Percentiles rank a stretch among this genome's conserved stretches.
phyloP scores from a whole-genome alignment of 2,797 vertebrate genomes.

The Nyctibius grandis region DNA sequence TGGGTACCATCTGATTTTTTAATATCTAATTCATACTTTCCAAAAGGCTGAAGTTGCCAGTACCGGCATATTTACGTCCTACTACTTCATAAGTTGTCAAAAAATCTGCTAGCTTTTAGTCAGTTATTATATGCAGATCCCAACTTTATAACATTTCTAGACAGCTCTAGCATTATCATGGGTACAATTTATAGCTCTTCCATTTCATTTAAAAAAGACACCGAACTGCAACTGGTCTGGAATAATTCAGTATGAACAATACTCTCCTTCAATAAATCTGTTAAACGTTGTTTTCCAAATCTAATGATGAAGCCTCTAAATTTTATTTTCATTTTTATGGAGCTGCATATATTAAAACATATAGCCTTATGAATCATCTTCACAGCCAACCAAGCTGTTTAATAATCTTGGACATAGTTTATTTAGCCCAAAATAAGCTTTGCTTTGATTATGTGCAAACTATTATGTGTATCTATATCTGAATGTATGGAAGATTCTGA shows the following conservation, averaged over 20 bases:
- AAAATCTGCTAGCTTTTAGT: not conserved
- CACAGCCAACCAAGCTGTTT: not conserved
- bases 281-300: slow-evolving; percentile 13
- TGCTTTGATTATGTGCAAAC: not conserved
- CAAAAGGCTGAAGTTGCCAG: not conserved
- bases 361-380: not conserved
- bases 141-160: not conserved
- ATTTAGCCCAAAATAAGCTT: not conserved
- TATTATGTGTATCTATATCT: not conserved
- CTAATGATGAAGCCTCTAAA: slow-evolving; percentile 18
- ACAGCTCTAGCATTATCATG: not conserved
- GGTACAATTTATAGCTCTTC: not conserved
- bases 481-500: not conserved
- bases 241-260: not conserved
- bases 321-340: slow-evolving; percentile 38
- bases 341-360: not conserved
- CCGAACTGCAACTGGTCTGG: not conserved
- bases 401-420: not conserved
- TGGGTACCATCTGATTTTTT: not conserved
- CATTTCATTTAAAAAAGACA: not conserved
- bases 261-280: not conserved
- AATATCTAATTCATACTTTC: not conserved
- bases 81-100: not conserved
- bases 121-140: not conserved
- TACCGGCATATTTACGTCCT: not conserved